A percentile compares a stretch with the other conserved stretches of the same genome.
Conservation (phyloP, 2,888 invertebrate genomes). For the Sabellastarte sp. region DNA sequence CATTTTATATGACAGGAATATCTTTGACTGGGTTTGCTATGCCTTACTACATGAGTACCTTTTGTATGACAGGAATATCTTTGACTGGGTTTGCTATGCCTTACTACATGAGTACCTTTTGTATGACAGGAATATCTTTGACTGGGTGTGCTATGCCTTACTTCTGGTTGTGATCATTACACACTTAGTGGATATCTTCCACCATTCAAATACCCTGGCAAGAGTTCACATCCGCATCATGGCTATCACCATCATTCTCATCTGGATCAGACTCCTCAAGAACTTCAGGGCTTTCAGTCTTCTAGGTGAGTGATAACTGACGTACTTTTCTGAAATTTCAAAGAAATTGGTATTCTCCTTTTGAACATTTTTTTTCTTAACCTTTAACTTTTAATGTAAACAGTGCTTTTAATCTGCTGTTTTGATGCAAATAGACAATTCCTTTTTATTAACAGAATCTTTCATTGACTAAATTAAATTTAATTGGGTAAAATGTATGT, state of each 20-base stretch:
- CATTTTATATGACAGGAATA: conserved; percentile 43
- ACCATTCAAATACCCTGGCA: conserved; percentile 41
- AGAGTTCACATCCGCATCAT: conserved; percentile 51
- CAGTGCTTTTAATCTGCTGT: neutral
- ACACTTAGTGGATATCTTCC: conserved; percentile 46
- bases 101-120: conserved; percentile 38
- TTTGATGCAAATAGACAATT: neutral
- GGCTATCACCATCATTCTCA: conserved; percentile 49
- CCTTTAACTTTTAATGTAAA: too few species aligned
- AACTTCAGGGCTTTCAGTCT: conserved; percentile 48
- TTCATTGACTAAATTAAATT: too few species aligned
- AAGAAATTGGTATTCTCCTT: too few species aligned
- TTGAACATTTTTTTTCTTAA: too few species aligned
- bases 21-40: conserved; percentile 57
- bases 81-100: conserved; percentile 55
- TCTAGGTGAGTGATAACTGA: conserved; percentile 43
- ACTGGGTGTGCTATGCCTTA: conserved; percentile 53
- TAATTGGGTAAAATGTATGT: too few species aligned
- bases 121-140: conserved; percentile 52
- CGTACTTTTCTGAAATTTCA: too few species aligned
- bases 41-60: conserved; percentile 43
- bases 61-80: conserved; percentile 45
- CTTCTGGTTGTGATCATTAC: conserved; percentile 42
- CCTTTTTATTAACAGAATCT: too few species aligned
- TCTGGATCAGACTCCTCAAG: conserved; percentile 56